Conservation (phyloP, 2,797 vertebrate species). For the Tadarida brasiliensis region DNA sequence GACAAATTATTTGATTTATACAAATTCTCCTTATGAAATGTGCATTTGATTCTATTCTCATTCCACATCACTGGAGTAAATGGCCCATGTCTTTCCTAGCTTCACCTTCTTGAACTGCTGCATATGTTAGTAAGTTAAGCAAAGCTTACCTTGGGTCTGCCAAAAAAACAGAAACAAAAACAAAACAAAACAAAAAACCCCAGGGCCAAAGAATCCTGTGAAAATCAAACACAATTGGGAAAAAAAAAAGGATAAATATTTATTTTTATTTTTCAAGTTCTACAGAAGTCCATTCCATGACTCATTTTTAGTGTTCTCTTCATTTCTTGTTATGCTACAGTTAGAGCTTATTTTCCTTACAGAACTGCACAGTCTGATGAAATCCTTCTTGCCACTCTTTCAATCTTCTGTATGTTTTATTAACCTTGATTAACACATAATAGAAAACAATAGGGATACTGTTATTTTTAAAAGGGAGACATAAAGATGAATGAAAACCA, state of each 20-base stretch:
- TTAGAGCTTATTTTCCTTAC: constrained; percentile 59
- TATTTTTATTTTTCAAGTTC: constrained; percentile 67
- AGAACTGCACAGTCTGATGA: constrained; percentile 42
- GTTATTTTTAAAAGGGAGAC: background rate
- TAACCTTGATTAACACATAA: constrained; percentile 56
- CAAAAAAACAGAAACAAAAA: background rate
- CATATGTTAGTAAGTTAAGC: constrained; percentile 33
- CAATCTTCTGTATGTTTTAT: background rate
- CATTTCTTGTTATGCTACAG: constrained; percentile 49
- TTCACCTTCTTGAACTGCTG: background rate
- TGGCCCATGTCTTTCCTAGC: background rate
- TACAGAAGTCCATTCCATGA: background rate
- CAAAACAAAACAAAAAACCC: background rate
- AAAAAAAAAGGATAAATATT: constrained; percentile 56
- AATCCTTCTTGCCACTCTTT: constrained; percentile 4
- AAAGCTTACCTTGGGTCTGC: background rate
- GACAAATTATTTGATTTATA: constrained; percentile 21
- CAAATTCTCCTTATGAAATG: constrained; percentile 29
- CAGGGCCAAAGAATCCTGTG: constrained; percentile 47
- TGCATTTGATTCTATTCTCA: background rate
- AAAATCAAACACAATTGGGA: constrained; percentile 38
- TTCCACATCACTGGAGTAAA: background rate
- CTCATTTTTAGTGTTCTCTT: constrained; percentile 37
- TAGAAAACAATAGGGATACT: constrained; percentile 23
- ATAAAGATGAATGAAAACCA: background rate